Base-by-base conservation (phyloP, 2,888 invertebrate species). In the Choristoneura rosaceana region DNA sequence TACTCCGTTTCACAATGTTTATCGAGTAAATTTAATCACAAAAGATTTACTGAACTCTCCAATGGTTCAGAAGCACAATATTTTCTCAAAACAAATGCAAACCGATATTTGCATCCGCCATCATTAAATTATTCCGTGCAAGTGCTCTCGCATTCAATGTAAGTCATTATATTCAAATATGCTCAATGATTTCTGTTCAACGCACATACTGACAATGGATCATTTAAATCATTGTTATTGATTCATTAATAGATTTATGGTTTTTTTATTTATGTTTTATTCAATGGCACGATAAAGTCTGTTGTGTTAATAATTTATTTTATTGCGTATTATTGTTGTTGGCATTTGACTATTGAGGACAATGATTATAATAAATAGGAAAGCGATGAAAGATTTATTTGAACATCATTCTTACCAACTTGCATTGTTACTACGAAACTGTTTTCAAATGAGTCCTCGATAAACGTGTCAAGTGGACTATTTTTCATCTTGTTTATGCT, bases 131-230 rank as follows among this genome's bases (percentile, higher is more conserved):
- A 71, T 71, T 71, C 71, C 71, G 55, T 25, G n/a, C 71, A 71
- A 71, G 62, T 68, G 63, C 33, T 33, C 63, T 33, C 63, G 62
- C 58, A 25, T 69, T 73, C 68, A 73, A 69, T 73, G 69, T 64
- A 69, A 73, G 73, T 73, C 73, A 69, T 73, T 73, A 73, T 73
- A 73, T 73, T 73, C 64, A 73, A 73, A 73, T 73, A 64, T 62
- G 62, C 12, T 12, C 52, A 34, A 62, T 73, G 69, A 69, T 68
- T 73, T 69, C 62, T 68, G 68, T 73, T 73, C 71, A 63, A 33
- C 38, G 71, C 71, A 69, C 69, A 73, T 63, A 64, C 52, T 64
- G 59, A 73, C 73, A 73, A 73, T 73, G 47, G 73, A 59, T 68
- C 59, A 52, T 69, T 68, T 68, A 69, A 73, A 73, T 73, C 73